Base-by-base conservation (phyloP, 2,888 invertebrate species). In the Stenurella melanura region DNA sequence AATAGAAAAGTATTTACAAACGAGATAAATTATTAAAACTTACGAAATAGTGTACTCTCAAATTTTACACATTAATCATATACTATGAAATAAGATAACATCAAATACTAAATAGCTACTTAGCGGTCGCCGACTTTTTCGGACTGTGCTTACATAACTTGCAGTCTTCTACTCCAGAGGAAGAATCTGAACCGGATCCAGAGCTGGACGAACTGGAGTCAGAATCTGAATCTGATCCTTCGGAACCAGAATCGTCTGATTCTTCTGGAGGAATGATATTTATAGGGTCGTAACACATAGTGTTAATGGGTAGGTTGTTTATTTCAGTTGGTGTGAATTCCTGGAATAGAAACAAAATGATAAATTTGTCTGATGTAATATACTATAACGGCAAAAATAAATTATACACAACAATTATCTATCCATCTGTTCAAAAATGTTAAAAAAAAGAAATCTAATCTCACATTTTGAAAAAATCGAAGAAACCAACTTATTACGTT, bases 241-340 rank as follows among this genome's bases (percentile, higher is more conserved):
- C 91, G 26, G 91, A 92, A 80, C 92, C 92, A 0, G 92, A 92
- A 78, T 91, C 90, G 69, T 88, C 88, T 42, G 88, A 88, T 5
- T 91, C 90, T 72, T 90, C 89, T 78, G 90, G 77, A 89, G 91
- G 82, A 88, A 89, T 88, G 90, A 89, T 38, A 91, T 92, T 68
- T 85, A 92, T 90, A 7, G 92, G 92, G 50, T 93, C 93, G 85
- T 94, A 94, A 74, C 97, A 87, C 78, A 96, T 95, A 10, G 98
- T 98, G 89, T 97, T 98, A 68, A 99, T 88, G 0, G 99, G 99
- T 90, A 98, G 94, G 88, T 96, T 96, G 87, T 96, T 95, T 75
- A 99, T 91, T 89, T 98, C 97, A 15, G 94, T 93, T 7, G 96
- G 91, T 1, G 95, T 94, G 88, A 96, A 98, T 38, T 86, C 86